Base-by-base conservation (phyloP, 2,888 invertebrate genomes). In the Seira ritae region DNA sequence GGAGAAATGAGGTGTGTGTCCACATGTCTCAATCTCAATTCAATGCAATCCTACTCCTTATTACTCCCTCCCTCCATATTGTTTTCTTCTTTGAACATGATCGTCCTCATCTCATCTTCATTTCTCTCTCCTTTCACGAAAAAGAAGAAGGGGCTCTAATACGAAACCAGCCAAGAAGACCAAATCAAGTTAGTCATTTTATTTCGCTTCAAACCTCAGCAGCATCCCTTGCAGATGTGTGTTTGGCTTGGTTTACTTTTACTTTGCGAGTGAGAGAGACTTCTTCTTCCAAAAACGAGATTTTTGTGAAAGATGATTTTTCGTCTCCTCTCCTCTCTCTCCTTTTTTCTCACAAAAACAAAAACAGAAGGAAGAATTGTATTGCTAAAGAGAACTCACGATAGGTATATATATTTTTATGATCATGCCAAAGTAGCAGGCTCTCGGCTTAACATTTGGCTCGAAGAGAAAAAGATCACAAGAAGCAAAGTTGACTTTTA, bases 231-330 rank as follows among this genome's bases (percentile, higher is more conserved):
- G 37, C 68, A 68, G 68, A 68, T 68, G 68, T 68, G 37, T 67
- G 67, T 55, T 76, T 76, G 75, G 75, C 75, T 76, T 76, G 75
- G 75, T 76, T 76, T 76, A 76, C 75, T 76, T 76, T 73, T 17
- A 50, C n/a, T 42, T 67, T 10, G 10, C 8, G 15, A 15, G 6
- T n/a, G 62, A 4, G 17, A 62, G 17, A 62, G 62, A 62, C 67
- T 22, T 22, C 20, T 23, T 67, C n/a, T 67, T 67, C 22, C 65
- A 65, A 65, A 65, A 17, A 19, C 10, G 22, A 60, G 19, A n/a
- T n/a, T n/a, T n/a, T n/a, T n/a, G n/a, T n/a, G n/a, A n/a, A n/a
- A n/a, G n/a, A n/a, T n/a, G n/a, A n/a, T n/a, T n/a, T n/a, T n/a
- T n/a, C n/a, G n/a, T n/a, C n/a, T n/a, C n/a, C n/a, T n/a, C n/a